These are phyloP conservation scores for Phaetusa simplex DNA, from an alignment of 2,113 vertebrate genomes.

Conservation along the genomic window DNA sequence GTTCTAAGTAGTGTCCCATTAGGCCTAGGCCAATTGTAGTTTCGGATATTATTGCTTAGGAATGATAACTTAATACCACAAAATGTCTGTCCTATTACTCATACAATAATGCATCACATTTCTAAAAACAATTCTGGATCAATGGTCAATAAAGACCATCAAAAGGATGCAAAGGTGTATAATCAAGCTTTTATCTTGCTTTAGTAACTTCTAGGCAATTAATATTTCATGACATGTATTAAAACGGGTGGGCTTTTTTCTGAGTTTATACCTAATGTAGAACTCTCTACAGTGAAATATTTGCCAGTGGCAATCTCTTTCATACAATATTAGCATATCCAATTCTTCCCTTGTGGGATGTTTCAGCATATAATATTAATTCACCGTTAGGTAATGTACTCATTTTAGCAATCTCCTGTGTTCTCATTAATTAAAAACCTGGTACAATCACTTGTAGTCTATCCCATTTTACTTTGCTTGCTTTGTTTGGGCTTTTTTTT, in stretches of 20 bases:
- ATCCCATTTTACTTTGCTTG: constrained; percentile 4
- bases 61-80: neutral
- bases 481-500: neutral
- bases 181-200: constrained; percentile 52
- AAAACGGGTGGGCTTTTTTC: neutral
- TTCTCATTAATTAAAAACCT: constrained; percentile 73
- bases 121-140: constrained; percentile 15
- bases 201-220: constrained; percentile 49
- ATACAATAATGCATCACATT: neutral
- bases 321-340: constrained; percentile 67
- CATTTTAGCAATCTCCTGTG: constrained; percentile 63
- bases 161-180: constrained; percentile 31
- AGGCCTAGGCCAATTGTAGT: neutral
- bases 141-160: constrained; percentile 8
- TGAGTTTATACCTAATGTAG: constrained; percentile 49
- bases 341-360: constrained; percentile 69
- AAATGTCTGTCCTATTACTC: neutral
- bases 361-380: constrained; percentile 73
- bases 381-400: constrained; percentile 64
- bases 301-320: constrained; percentile 69
- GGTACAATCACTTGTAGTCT: constrained; percentile 41
- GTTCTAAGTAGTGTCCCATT: neutral
- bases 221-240: constrained; percentile 60
- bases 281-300: constrained; percentile 64
- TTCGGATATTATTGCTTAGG: neutral